Percentiles rank a stretch among this genome's conserved stretches.
Evolutionary conservation across 2,797 vertebrate species (phyloP).

Genomic region (Nasua narica): DNA sequence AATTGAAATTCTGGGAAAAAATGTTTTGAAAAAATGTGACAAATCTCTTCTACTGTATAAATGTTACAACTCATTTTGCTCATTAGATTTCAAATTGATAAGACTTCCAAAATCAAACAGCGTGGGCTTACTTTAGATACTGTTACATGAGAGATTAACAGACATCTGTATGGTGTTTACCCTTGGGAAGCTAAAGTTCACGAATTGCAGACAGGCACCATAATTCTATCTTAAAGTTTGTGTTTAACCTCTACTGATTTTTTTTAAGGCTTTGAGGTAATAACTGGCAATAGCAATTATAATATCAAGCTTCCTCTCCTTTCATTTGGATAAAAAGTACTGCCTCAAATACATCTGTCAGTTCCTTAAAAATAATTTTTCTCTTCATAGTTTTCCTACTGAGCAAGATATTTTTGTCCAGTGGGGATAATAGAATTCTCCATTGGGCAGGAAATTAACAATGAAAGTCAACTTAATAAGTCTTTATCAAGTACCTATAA

Average conservation of each 20-base stretch:
- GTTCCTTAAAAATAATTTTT: conserved; percentile 53
- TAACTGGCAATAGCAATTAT: conserved; percentile 10
- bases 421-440: conserved; percentile 36
- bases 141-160: conserved; percentile 20
- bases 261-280: conserved; percentile 32
- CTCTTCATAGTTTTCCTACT: conserved; percentile 50
- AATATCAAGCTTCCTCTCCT: conserved; percentile 23
- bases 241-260: conserved; percentile 35
- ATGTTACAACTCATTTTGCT: conserved; percentile 37
- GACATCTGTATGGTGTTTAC: conserved; percentile 28
- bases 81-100: conserved; percentile 47
- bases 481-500: conserved; percentile 25
- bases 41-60: neutral
- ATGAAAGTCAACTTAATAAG: conserved; percentile 40
- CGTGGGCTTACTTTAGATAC: conserved; percentile 27
- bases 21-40: conserved; percentile 29
- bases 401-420: conserved; percentile 26
- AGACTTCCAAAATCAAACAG: conserved; percentile 47
- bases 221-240: conserved; percentile 42
- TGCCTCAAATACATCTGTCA: conserved; percentile 5
- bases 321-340: conserved; percentile 41
- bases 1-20: neutral
- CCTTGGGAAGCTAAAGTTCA: conserved; percentile 38
- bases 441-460: conserved; percentile 38
- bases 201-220: neutral